Conservation (phyloP, 2,113 vertebrate species). For the Egretta garzetta region DNA sequence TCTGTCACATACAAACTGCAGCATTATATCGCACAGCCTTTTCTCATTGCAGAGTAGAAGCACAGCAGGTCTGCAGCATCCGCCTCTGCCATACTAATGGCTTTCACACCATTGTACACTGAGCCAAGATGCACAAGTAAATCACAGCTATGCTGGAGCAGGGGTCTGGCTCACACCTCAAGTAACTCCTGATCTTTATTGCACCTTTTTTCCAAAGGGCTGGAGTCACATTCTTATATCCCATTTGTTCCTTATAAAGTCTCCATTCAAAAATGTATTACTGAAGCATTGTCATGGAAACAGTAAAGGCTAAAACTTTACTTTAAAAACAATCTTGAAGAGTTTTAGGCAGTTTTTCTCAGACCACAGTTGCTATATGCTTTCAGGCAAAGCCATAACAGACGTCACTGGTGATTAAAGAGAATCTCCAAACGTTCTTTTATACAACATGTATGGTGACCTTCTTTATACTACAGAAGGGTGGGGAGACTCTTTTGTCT, state of each 20-base stretch:
- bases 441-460: neutral
- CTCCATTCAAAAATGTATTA: neutral
- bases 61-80: neutral
- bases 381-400: neutral
- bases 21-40: neutral
- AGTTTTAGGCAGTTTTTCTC: neutral
- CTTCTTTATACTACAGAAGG: neutral
- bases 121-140: constrained; percentile 18
- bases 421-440: neutral
- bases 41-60: neutral
- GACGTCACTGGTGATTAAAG: neutral
- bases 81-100: neutral
- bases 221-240: constrained; percentile 46
- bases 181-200: constrained; percentile 34
- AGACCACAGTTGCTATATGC: neutral
- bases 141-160: neutral
- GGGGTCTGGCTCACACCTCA: constrained; percentile 29
- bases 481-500: neutral
- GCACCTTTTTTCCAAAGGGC: neutral
- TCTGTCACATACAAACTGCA: neutral
- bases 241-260: constrained; percentile 55
- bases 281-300: constrained; percentile 49
- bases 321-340: constrained; percentile 20
- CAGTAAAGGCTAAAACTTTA: neutral
- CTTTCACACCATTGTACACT: neutral